Conservation (phyloP, 2,113 vertebrate genomes). For the Ceyx cyanopectus region DNA sequence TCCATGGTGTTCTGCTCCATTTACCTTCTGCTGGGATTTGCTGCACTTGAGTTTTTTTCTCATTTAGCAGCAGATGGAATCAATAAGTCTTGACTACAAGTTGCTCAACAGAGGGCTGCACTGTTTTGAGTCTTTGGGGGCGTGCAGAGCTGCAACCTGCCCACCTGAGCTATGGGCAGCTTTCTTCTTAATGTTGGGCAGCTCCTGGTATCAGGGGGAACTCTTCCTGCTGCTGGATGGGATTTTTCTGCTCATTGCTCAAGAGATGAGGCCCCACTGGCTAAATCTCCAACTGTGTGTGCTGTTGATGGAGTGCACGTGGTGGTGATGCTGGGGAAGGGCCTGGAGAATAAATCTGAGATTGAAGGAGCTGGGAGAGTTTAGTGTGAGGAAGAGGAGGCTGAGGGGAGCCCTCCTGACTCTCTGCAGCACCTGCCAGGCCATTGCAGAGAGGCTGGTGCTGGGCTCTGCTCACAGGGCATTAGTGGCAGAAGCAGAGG, state of each 20-base stretch:
- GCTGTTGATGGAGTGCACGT: background rate
- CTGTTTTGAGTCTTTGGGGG: background rate
- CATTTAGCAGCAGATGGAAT: slow-evolving; percentile 22
- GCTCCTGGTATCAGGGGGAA: background rate
- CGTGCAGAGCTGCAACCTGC: background rate
- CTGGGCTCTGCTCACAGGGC: too few relatives aligned
- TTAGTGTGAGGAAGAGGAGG: too few relatives aligned
- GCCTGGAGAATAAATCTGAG: too few relatives aligned
- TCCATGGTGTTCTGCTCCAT: slow-evolving; percentile 30
- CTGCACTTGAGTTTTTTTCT: slow-evolving; percentile 40
- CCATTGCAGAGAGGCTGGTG: too few relatives aligned
- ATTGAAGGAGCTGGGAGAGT: too few relatives aligned
- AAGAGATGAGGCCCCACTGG: background rate
- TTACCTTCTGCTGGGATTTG: slow-evolving; percentile 47
- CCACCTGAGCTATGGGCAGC: background rate
- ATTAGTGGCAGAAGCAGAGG: too few relatives aligned
- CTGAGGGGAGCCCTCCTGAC: too few relatives aligned
- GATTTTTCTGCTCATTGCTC: background rate
- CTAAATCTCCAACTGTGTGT: background rate
- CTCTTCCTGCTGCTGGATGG: background rate
- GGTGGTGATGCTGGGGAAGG: too few relatives aligned
- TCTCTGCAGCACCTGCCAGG: too few relatives aligned
- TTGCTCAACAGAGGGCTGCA: background rate
- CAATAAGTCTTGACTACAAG: slow-evolving; percentile 32
- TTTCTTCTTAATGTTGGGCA: background rate